Conservation (phyloP, 2,113 vertebrate species). For the Illadopsis cleaveri region DNA sequence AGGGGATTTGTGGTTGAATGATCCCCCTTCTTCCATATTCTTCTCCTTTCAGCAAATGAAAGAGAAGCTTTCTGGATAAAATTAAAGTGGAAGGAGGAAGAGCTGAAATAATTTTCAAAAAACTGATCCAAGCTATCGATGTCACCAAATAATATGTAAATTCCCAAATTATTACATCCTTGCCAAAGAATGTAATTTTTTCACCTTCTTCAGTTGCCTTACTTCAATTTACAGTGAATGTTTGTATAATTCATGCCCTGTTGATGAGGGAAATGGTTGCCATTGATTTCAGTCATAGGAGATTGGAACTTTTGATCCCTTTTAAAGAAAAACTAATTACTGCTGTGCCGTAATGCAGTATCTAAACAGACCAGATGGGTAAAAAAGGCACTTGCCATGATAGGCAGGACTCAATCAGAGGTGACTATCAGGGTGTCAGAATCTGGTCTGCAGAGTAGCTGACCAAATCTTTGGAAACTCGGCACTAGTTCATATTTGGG, state of each 20-base stretch:
- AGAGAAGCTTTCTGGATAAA: neutral
- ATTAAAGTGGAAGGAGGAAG: neutral
- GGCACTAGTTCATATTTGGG: neutral
- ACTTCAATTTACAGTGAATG: neutral
- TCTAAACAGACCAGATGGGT: neutral
- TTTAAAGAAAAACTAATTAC: conserved; percentile 27
- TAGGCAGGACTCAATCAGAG: neutral
- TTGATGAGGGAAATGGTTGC: neutral
- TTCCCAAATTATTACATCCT: neutral
- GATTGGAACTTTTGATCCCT: conserved; percentile 3
- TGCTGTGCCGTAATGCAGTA: neutral
- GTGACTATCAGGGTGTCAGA: neutral
- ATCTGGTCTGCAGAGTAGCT: neutral
- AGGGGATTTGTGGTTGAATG: conserved; percentile 22
- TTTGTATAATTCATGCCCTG: neutral
- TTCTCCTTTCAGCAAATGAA: conserved; percentile 14
- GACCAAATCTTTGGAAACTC: neutral
- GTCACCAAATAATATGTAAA: neutral
- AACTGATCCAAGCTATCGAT: neutral
- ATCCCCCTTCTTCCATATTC: neutral
- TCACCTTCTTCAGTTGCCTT: neutral
- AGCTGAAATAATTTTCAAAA: neutral
- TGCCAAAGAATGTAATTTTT: neutral
- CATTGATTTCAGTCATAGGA: neutral
- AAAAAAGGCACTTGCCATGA: neutral